Conservation (phyloP, 2,113 vertebrate species). For the Salvelinus alpinus region DNA sequence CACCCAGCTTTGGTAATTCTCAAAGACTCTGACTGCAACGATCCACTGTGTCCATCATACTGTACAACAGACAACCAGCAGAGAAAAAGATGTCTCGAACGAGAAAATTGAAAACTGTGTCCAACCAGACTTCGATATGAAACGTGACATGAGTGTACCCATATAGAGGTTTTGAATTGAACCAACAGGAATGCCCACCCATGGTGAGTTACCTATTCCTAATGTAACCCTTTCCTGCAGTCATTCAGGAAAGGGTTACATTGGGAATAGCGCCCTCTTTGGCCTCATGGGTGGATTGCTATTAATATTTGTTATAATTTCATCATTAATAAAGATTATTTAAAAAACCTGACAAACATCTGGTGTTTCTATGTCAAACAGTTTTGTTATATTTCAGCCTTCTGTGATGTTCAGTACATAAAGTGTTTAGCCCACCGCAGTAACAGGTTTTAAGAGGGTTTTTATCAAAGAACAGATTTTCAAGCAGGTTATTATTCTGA, state of each 20-base stretch:
- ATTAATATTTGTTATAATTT: too few relatives aligned
- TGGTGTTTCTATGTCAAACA: too few relatives aligned
- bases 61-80: constrained; percentile 31
- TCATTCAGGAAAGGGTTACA: too few relatives aligned
- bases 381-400: too few relatives aligned
- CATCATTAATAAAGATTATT: too few relatives aligned
- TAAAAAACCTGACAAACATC: too few relatives aligned
- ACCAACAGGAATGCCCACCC: neutral
- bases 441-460: neutral
- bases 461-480: neutral
- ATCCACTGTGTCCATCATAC: constrained; percentile 38
- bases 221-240: too few relatives aligned
- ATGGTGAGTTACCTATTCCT: neutral
- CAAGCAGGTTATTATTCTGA: neutral
- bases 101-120: constrained; percentile 40
- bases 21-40: constrained; percentile 39
- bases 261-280: too few relatives aligned
- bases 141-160: constrained; percentile 19
- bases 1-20: constrained; percentile 36
- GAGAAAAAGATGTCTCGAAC: constrained; percentile 37
- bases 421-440: too few relatives aligned
- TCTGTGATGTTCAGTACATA: too few relatives aligned
- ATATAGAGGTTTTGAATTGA: neutral
- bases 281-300: too few relatives aligned
- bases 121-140: constrained; percentile 31